These are phyloP conservation scores for Eupsilia transversa DNA, from an alignment of 2,888 invertebrate genomes.

Conservation along the genomic window DNA sequence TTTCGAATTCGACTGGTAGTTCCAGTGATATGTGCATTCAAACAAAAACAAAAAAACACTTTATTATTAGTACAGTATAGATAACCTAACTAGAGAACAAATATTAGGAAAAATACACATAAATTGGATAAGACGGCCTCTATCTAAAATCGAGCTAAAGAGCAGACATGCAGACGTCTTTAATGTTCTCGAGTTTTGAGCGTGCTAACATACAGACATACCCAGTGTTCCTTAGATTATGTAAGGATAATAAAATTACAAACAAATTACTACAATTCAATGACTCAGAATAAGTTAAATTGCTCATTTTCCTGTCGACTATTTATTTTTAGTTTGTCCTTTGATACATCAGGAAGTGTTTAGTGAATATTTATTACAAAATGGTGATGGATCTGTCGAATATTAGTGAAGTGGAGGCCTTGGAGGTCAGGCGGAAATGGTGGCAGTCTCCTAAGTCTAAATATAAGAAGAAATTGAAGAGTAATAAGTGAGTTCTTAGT, in stretches of 20 bases:
- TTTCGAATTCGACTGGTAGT: no score
- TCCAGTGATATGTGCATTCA: no score
- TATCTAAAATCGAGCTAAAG: not conserved
- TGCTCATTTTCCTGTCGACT: slow-evolving; percentile 53
- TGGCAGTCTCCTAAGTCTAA: slow-evolving; percentile 83
- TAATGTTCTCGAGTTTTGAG: not conserved
- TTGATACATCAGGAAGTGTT: slow-evolving; percentile 44
- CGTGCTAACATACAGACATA: not conserved
- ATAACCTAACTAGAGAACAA: no score
- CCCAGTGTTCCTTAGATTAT: not conserved
- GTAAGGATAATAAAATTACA: slow-evolving; percentile 12
- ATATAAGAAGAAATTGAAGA: slow-evolving; percentile 74
- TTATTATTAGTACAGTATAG: no score
- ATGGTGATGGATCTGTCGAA: slow-evolving; percentile 75
- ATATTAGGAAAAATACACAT: not conserved
- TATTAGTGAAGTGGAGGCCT: slow-evolving; percentile 77
- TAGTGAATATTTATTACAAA: slow-evolving; percentile 1
- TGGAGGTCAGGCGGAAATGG: slow-evolving; percentile 81
- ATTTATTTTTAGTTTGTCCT: slow-evolving; percentile 60
- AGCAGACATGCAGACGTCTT: not conserved
- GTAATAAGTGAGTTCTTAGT: slow-evolving; percentile 69
- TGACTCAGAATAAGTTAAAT: slow-evolving; percentile 51
- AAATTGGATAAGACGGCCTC: not conserved
- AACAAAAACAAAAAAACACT: no score
- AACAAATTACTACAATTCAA: not conserved